A percentile compares a stretch with the other conserved stretches of the same genome.
phyloP scores from a whole-genome alignment of 30 jellyfish, hydroid and myxozoan species.

The Sanderia malayensis region DNA sequence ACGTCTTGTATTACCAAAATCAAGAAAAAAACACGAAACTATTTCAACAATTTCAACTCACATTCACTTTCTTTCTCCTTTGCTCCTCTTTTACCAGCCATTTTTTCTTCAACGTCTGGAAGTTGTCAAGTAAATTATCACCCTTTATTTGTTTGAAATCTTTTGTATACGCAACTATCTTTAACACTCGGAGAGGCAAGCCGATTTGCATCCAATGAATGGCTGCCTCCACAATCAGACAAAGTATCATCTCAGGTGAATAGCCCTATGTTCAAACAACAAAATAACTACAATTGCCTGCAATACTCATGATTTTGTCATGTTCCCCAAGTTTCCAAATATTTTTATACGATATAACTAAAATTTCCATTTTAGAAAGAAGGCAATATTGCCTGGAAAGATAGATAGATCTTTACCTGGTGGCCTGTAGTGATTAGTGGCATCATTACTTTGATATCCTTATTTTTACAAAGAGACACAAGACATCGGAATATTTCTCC shows the following conservation, averaged over 20 bases:
- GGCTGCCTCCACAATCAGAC: constrained; percentile 70
- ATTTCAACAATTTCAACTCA: background rate
- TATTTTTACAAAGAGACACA: constrained; percentile 66
- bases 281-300: too few relatives aligned
- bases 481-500: constrained; percentile 56
- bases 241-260: constrained; percentile 41
- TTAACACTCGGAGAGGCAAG: constrained; percentile 55
- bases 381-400: too few relatives aligned
- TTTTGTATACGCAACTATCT: constrained; percentile 49
- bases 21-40: too few relatives aligned
- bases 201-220: constrained; percentile 81
- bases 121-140: constrained; percentile 23
- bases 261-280: too few relatives aligned
- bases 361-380: too few relatives aligned
- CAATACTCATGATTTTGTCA: too few relatives aligned
- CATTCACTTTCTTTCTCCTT: background rate
- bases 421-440: constrained; percentile 66
- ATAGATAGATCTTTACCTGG: constrained; percentile 50
- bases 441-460: constrained; percentile 68
- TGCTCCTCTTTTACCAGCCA: constrained; percentile 20
- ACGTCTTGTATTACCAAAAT: too few relatives aligned
- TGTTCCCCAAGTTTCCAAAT: too few relatives aligned
- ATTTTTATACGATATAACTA: too few relatives aligned
- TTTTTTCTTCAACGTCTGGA: constrained; percentile 7
- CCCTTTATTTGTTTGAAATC: constrained; percentile 8